Evolutionary conservation across 2,113 vertebrate genomes (phyloP), one percentile per base, ranked within the genome.

Genomic region (Anser brachyrhynchus): DNA sequence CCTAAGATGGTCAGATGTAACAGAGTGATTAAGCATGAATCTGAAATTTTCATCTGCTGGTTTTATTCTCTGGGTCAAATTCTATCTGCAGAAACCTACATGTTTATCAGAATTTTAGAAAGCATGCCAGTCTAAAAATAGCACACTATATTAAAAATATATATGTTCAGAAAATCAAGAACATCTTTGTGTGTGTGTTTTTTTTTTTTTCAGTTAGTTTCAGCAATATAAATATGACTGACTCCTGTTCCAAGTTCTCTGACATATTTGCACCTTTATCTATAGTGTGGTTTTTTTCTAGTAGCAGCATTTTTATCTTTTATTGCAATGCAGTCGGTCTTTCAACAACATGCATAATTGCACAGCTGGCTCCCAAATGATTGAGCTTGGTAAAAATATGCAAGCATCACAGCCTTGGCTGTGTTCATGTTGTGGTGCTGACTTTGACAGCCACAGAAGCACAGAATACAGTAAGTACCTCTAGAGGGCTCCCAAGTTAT

Each of bases 141-240:
- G 4, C 19, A 64, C 0, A 0, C 4, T 61, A 10, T 18, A 39
- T 26, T 61, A 29, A 52, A 16, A 41, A 28, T 26, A 52, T 51
- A 25, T 52, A 52, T 52, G 23, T 33, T n/a, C 35, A 76, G 51
- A 35, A 11, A 31, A 23, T 85, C 13, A 57, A 74, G 37, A 86
- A 70, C 8, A 29, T 65, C 12, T 65, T n/a, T 20, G 44, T 49
- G 46, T 49, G 46, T 22, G 46, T 65, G 28, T 21, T 69, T 49
- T 5, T 49, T 49, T 49, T 49, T 22, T 22, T 22, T 20, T 82
- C 65, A 84, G 2, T 41, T 73, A 83, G 2, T 5, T 43, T 69
- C 62, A 51, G 41, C n/a, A 73, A 13, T 4, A 64, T 41, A 85
- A 82, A 55, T 65, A 43, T 5, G 59, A 31, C 2, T 5, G 67